Base-by-base conservation (phyloP, 2,113 vertebrate species). In the Clarias macrocephalus region DNA sequence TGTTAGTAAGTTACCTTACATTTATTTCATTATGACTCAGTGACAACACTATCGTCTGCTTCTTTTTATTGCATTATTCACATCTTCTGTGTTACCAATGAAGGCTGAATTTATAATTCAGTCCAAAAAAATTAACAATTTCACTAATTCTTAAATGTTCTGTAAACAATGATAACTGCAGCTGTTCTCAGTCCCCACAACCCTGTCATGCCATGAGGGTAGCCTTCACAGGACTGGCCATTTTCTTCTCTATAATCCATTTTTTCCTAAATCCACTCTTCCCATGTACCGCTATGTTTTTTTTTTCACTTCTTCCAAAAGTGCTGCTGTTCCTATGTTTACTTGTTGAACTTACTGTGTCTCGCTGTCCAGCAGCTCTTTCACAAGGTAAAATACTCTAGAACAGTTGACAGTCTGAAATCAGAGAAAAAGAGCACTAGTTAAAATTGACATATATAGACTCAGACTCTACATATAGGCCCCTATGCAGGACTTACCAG, bases 361-460 rank as follows among this genome's bases (percentile, higher is more conserved):
- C 30, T 90, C 89, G n/a, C 87, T 90, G 72, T 90, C 89, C 77
- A 90, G 83, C 83, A 90, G 87, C 63, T 90, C 89, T 83, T 90
- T 90, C 54, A 86, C 89, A 88, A 37, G 85, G 70, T 90, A 90
- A 80, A 88, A 90, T 66, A 87, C 63, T 70, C 89, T 87, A 59
- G 89, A 90, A 60, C 82, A 90, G 82, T 68, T 90, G 42, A 87
- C 72, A 62, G 79, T 87, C 89, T 90, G 83, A 72, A 86, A 81
- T n/a, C 19, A 76, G 7, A 68, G 48, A 80, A 86, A 57, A 42
- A 84, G 48, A 13, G 57, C 70, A 63, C 5, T 59, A 48, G n/a
- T 65, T 56, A 52, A 63, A 52, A 87, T 30, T 18, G 0, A 62
- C 13, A 66, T 56, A 48, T 9, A 33, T 25, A 62, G 11, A 0